Evolutionary conservation across 2,113 vertebrate species (phyloP), one percentile per base, ranked within the genome.

Genomic region (Corvus cornix): DNA sequence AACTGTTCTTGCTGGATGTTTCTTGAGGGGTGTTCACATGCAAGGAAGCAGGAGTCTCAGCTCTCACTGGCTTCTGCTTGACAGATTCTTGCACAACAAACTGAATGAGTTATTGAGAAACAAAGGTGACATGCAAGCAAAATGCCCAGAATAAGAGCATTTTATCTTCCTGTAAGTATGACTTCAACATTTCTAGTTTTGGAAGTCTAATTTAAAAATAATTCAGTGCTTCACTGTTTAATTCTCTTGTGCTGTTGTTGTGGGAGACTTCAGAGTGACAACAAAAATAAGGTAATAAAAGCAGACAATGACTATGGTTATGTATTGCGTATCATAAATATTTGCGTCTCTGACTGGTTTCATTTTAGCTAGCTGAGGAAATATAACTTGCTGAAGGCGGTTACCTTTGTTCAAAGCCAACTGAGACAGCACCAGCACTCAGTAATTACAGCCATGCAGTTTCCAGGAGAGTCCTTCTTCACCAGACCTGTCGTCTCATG

Each of bases 391-490:
- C 98, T 96, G 95, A 97, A 97, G 96, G 96, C 91, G 52, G 96
- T 96, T 97, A 95, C 96, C 91, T 96, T 96, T 96, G 96, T 97
- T 97, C 64, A 75, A 96, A 98, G 95, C 96, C 97, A 97, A 86
- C 83, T 37, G 97, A 98, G 97, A 98, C 94, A 49, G 78, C 96
- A 94, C 80, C 13, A 60, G 94, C 95, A 58, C 96, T 97, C 96
- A 96, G 97, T 98, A 98, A 98, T 98, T 97, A 97, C 95, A 98
- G 96, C 94, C 84, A 91, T 46, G 77, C 96, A 95, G 96, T 97
- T 97, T 98, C 97, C 90, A 97, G 95, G 96, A 96, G 97, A 97
- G 89, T 96, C 97, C 58, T 44, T 92, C 97, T 97, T 97, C 97
- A 95, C 93, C 93, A 98, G 96, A 95, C 96, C 95, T 90, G 96